Evolutionary conservation across 1,140 invertebrate genomes (phyloP), one percentile per base, ranked within the genome.

Genomic region (Paracyclopina nana): DNA sequence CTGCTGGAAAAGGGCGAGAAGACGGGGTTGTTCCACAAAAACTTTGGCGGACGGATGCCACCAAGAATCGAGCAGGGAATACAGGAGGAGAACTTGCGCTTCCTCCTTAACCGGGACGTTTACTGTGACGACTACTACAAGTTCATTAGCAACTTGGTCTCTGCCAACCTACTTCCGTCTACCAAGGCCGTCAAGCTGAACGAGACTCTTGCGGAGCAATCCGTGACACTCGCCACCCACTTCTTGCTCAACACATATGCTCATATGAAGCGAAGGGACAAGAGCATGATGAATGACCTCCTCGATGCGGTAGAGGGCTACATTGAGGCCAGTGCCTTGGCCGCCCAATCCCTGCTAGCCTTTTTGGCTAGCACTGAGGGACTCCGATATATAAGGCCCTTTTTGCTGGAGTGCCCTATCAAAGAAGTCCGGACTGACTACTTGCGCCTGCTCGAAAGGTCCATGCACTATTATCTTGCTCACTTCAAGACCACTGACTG

Each of bases 161-260:
- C 58, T 27, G 24, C n/a, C 5, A 34, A 31, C 16, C 4, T 44
- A 14, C n/a, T 54, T 38, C 27, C 29, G 16, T 16, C 14, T 40
- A 31, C 28, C n/a, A 16, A 14, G 24, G 34, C 26, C 11, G 25
- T 6, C 18, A 20, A 42, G 22, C 22, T 11, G 25, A 22, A 34
- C 4, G 4, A 34, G 6, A 43, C 50, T 42, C 25, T 52, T 29
- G 44, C 56, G 30, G 53, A 52, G 28, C 27, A 56, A 26, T 34
- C 50, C 38, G 41, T 70, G 22, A 61, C 67, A 45, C 54, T 71
- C 22, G 60, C 60, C 6, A 50, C 66, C 14, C 62, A 64, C 42
- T 72, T 70, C 56, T 57, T 72, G 2, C 63, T 70, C 53, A 69
- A 72, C 55, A 70, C 69, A 16, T 71, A 69, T 57, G 62, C 70